A percentile compares a stretch with the other conserved stretches of the same genome.
Conservation (phyloP, 2,888 invertebrate genomes). For the Drosophila multiciliata region DNA sequence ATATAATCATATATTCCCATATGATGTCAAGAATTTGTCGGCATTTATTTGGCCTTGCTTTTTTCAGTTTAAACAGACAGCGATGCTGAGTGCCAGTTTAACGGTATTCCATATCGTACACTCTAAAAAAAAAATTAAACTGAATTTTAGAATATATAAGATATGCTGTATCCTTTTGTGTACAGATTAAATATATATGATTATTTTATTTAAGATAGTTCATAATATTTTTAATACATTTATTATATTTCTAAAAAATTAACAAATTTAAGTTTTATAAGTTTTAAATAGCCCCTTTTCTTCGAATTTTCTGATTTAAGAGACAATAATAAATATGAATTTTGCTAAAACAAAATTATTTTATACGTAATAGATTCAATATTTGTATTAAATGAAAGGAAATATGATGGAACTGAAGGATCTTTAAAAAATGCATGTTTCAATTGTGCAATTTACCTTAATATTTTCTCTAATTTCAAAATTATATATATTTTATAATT, state of each 20-base stretch:
- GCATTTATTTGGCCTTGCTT: conserved; percentile 32
- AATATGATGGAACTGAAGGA: neutral
- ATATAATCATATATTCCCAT: conserved; percentile 49
- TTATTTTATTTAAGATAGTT: too few relatives aligned
- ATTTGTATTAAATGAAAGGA: neutral
- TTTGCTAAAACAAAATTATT: neutral
- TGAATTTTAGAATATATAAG: neutral
- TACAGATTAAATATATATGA: too few relatives aligned
- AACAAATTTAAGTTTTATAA: too few relatives aligned
- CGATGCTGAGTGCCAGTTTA: neutral
- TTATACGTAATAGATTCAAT: rapidly evolving
- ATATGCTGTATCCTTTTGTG: neutral
- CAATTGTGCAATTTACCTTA: too few relatives aligned
- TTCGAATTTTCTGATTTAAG: too few relatives aligned
- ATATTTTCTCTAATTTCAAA: too few relatives aligned
- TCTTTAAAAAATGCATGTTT: neutral
- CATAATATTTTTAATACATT: too few relatives aligned
- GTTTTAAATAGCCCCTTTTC: too few relatives aligned
- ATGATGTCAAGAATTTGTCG: conserved; percentile 18
- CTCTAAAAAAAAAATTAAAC: rapidly evolving
- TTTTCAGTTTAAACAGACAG: conserved; percentile 20
- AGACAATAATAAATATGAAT: neutral
- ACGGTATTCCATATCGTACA: neutral
- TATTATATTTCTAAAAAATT: too few relatives aligned
- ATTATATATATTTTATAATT: neutral